These are phyloP conservation scores for Altica lythri DNA, from an alignment of 2,888 invertebrate genomes.

Conservation along the genomic window DNA sequence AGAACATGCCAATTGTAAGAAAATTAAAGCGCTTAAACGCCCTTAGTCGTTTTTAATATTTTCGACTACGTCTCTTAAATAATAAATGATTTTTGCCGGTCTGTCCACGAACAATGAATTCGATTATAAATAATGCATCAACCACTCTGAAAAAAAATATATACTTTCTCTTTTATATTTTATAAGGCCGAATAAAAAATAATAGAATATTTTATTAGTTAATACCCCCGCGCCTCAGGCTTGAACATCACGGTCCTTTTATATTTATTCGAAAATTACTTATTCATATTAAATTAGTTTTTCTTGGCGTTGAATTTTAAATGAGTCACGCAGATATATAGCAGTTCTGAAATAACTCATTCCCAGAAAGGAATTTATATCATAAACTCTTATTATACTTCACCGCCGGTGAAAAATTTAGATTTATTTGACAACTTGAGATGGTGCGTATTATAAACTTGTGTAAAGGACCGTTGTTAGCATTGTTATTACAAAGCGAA, in stretches of 20 bases:
- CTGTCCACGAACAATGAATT: constrained; percentile 55
- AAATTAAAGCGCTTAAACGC: constrained; percentile 22
- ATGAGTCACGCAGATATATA: constrained; percentile 56
- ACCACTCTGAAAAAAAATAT: constrained; percentile 57
- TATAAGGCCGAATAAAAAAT: constrained; percentile 42
- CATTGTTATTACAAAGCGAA: constrained; percentile 19
- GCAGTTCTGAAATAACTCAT: constrained; percentile 52
- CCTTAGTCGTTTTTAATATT: constrained; percentile 27
- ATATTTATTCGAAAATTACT: constrained; percentile 58
- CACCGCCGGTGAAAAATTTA: constrained; percentile 47
- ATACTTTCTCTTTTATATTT: constrained; percentile 54
- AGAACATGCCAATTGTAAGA: no score
- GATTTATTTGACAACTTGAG: constrained; percentile 51
- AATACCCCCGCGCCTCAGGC: constrained; percentile 51
- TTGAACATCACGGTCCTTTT: constrained; percentile 49
- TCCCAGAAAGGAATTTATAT: constrained; percentile 50
- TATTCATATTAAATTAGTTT: constrained; percentile 60
- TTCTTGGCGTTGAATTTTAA: constrained; percentile 56
- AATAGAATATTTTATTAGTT: constrained; percentile 59
- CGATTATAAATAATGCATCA: constrained; percentile 56
- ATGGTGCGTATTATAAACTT: constrained; percentile 36
- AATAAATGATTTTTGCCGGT: constrained; percentile 47
- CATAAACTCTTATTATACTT: constrained; percentile 52
- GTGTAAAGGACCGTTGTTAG: constrained; percentile 22
- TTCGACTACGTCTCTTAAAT: constrained; percentile 24